Percentiles rank a stretch among this genome's conserved stretches.
Evolutionary conservation across 2,888 invertebrate genomes (phyloP).

Genomic region (Pimpla rufipes): DNA sequence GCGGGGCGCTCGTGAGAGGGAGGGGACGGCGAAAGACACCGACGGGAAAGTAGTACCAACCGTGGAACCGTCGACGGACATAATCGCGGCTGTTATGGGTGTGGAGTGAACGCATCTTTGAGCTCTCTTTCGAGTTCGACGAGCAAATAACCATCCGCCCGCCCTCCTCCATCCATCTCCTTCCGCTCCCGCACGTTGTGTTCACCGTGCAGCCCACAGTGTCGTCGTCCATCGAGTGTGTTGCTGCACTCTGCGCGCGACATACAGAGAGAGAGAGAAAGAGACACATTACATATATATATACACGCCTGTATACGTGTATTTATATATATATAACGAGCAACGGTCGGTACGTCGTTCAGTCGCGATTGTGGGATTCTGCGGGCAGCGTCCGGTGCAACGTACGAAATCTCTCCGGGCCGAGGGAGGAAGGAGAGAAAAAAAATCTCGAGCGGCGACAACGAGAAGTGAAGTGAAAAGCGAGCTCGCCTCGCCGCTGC

Average conservation of each 20-base stretch:
- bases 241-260: slow-evolving; percentile 6
- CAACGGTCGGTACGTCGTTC: slow-evolving; percentile 8
- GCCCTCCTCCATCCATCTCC: not conserved
- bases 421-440: not conserved
- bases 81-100: slow-evolving; percentile 73
- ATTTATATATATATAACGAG: not conserved
- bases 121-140: slow-evolving; percentile 66
- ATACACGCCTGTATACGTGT: not conserved
- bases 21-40: slow-evolving; percentile 37
- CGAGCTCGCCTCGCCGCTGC: not conserved
- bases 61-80: slow-evolving; percentile 72
- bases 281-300: not conserved
- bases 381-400: slow-evolving; percentile 17
- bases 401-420: slow-evolving; percentile 1
- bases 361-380: slow-evolving; percentile 18
- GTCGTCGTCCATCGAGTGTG: not conserved
- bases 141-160: not conserved
- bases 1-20: slow-evolving; percentile 6
- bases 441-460: not conserved
- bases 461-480: slow-evolving; percentile 16
- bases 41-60: slow-evolving; percentile 74
- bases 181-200: not conserved
- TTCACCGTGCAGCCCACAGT: not conserved
- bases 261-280: too few relatives aligned
- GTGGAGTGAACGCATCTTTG: slow-evolving; percentile 73